These are phyloP conservation scores for Hormiphora californensis DNA, from an alignment of 37 sponge, comb jelly and placozoan species.

Conservation along the genomic window DNA sequence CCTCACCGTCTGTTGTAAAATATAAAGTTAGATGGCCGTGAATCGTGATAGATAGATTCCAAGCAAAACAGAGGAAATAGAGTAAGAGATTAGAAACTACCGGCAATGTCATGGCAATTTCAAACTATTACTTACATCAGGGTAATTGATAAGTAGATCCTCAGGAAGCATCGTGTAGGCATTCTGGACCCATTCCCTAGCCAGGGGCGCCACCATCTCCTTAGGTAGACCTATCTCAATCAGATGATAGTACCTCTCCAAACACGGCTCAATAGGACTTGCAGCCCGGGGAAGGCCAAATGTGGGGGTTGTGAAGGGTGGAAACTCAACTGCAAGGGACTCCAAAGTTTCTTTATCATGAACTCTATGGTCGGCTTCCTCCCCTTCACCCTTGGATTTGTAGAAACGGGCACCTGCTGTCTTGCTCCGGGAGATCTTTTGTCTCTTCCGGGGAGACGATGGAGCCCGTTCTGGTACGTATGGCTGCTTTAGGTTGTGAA, in stretches of 20 bases:
- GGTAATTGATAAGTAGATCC: neutral
- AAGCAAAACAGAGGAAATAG: neutral
- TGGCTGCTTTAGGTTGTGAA: conserved; percentile 3
- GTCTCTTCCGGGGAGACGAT: conserved; percentile 4
- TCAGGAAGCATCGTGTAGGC: conserved; percentile 7
- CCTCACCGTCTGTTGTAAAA: neutral
- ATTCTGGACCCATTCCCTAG: neutral
- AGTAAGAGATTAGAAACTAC: neutral
- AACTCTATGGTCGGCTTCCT: neutral
- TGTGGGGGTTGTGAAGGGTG: conserved; percentile 27
- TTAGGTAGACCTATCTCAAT: neutral
- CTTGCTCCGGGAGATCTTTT: neutral
- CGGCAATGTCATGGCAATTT: neutral
- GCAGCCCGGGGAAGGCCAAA: conserved; percentile 25
- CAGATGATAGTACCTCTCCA: conserved; percentile 3
- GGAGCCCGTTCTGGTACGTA: conserved; percentile 30
- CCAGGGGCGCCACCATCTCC: conserved; percentile 3
- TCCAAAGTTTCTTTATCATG: neutral
- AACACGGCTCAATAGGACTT: conserved; percentile 13
- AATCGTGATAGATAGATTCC: neutral
- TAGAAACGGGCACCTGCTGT: neutral
- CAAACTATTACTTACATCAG: neutral
- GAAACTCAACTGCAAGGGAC: conserved; percentile 15
- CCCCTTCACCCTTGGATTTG: neutral
- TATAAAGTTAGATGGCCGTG: neutral